Evolutionary conservation across 2,888 invertebrate genomes (phyloP), one percentile per base, ranked within the genome.

Genomic region (Deilephila elpenor): DNA sequence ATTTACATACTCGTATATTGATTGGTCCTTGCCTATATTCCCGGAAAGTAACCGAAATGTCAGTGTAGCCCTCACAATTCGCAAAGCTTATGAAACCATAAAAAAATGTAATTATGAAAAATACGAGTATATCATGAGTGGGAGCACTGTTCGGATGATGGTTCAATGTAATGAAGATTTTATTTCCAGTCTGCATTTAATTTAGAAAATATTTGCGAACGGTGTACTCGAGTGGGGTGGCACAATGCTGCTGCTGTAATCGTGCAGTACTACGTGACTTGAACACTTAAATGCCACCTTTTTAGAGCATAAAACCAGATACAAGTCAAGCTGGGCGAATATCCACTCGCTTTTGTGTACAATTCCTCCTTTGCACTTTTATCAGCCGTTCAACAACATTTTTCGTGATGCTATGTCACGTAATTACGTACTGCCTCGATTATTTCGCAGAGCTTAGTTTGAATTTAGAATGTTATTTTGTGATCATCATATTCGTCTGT

Each of bases 161-260:
- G 19, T 64, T 29, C 59, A 25, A 59, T 25, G 60, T 62, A 73
- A 73, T 62, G 71, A 51, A 53, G 32, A 37, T 73, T 73, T 71
- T 71, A 73, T 73, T 61, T 51, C 70, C 51, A 70, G 70, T 73
- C 61, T 73, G 53, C 70, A 73, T 70, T 73, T 70, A 44, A 67
- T 67, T 67, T 67, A 51, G 32, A 70, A 70, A 72, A 72, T 72
- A 72, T 70, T 59, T 51, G 70, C 60, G 19, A 70, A 51, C 25
- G 37, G 5, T 59, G 32, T 53, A 61, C 53, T 70, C 19, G 29
- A 61, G 70, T 59, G 64, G n/a, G 67, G 19, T 59, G 11, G 64
- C 20, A 72, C 37, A 56, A 72, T 37, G 64, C 59, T 34, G 17
- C 5, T 32, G 25, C 59, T 59, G 59, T 72, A 59, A 67, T 72